A percentile compares a stretch with the other conserved stretches of the same genome.
phyloP scores from a whole-genome alignment of 2,113 vertebrate species.

The Chlorodrepanis virens region DNA sequence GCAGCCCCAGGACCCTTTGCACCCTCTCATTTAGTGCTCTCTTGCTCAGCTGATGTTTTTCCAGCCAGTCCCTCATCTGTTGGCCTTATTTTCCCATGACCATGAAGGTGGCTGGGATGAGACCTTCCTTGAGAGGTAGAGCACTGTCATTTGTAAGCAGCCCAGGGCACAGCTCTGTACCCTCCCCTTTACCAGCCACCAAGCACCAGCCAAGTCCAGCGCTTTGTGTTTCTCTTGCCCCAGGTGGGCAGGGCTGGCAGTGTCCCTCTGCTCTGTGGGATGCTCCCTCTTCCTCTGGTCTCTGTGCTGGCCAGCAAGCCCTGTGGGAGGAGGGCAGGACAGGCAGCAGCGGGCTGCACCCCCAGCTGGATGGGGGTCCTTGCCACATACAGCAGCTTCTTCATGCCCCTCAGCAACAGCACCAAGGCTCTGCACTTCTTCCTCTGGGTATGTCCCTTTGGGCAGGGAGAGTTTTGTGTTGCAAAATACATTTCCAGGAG shows the following conservation, averaged over 20 bases:
- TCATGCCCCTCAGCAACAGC: slow-evolving; percentile 80
- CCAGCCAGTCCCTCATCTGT: not conserved
- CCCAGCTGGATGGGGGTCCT: slow-evolving; percentile 70
- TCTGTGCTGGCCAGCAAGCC: slow-evolving; percentile 70
- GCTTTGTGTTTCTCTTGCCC: not conserved
- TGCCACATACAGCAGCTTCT: slow-evolving; percentile 77
- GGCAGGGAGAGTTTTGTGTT: accelerated
- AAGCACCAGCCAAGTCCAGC: not conserved
- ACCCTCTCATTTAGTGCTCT: not conserved
- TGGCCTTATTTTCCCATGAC: not conserved
- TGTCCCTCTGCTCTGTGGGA: not conserved
- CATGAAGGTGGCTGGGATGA: not conserved
- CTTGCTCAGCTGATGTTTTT: not conserved
- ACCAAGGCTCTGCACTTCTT: slow-evolving; percentile 78
- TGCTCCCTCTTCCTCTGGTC: not conserved
- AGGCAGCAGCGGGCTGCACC: not conserved
- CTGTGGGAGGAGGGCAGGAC: slow-evolving; percentile 54
- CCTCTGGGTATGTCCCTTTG: slow-evolving; percentile 73
- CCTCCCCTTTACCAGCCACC: not conserved
- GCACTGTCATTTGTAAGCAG: not conserved
- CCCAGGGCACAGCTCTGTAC: not conserved
- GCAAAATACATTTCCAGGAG: not conserved
- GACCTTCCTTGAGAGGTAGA: not conserved
- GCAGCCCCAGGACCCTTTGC: not conserved
- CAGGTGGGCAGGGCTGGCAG: not conserved